Conservation (phyloP, 2,113 vertebrate species). For the Hippocampus barbouri region DNA sequence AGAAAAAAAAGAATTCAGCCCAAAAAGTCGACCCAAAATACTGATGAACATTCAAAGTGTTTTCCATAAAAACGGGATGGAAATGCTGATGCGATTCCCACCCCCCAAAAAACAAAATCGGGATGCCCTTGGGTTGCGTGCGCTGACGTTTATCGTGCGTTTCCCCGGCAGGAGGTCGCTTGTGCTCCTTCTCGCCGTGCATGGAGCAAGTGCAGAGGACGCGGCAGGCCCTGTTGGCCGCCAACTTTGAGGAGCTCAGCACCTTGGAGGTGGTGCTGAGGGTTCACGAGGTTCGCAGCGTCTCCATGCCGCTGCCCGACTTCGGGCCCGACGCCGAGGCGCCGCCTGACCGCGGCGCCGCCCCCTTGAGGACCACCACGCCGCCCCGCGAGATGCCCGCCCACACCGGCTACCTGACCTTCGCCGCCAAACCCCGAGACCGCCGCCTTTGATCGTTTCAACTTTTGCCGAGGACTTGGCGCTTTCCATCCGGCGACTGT, state of each 20-base stretch:
- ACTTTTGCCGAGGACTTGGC: too few relatives aligned
- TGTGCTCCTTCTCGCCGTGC: conserved; percentile 95
- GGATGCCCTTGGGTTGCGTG: too few relatives aligned
- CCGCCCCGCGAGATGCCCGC: conserved; percentile 84
- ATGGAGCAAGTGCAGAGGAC: conserved; percentile 97
- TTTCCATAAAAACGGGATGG: too few relatives aligned
- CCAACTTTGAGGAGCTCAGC: conserved; percentile 84
- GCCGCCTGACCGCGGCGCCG: conserved; percentile 41
- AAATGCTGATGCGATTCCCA: too few relatives aligned
- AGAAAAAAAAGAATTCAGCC: too few relatives aligned
- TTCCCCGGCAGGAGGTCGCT: conserved; percentile 79
- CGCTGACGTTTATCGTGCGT: neutral
- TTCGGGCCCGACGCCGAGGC: conserved; percentile 70
- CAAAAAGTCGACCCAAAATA: too few relatives aligned
- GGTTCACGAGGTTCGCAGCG: conserved; percentile 80
- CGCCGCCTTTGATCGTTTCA: conserved; percentile 25
- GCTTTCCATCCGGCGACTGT: too few relatives aligned
- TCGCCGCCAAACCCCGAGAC: conserved; percentile 86
- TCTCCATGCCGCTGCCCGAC: conserved; percentile 83
- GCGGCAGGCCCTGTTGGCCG: conserved; percentile 76
- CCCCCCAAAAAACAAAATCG: too few relatives aligned
- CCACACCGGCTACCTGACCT: conserved; percentile 96
- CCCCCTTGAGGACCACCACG: conserved; percentile 79
- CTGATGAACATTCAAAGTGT: too few relatives aligned
- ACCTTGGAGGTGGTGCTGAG: conserved; percentile 91